Percentiles rank a stretch among this genome's conserved stretches.
phyloP scores from a whole-genome alignment of 2,113 vertebrate species.

The Megaptera novaeangliae region DNA sequence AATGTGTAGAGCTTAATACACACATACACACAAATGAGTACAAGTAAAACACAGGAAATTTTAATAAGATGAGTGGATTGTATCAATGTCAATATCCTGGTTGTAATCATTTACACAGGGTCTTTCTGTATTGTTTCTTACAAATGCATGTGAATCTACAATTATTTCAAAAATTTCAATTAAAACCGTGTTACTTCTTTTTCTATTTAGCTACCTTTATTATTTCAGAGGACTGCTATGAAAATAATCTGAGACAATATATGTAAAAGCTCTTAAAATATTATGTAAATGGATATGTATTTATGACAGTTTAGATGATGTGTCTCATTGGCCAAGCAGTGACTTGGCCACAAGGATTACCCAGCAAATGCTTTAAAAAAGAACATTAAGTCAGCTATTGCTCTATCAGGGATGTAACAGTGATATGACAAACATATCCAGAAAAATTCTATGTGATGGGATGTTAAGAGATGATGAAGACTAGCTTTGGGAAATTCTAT shows the following conservation, averaged over 20 bases:
- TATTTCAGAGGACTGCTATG: not conserved
- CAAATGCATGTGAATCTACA: not conserved
- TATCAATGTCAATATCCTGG: not conserved
- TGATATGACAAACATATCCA: not conserved
- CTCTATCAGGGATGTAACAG: not conserved
- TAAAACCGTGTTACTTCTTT: not conserved
- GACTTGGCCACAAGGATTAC: not conserved
- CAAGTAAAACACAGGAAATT: not conserved
- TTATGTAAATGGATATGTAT: not conserved
- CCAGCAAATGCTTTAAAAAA: not conserved
- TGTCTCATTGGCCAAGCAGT: not conserved
- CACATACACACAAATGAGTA: not conserved
- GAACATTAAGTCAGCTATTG: not conserved
- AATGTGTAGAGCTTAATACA: not conserved
- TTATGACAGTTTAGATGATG: not conserved
- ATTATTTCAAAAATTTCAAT: not conserved
- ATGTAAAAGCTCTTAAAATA: not conserved
- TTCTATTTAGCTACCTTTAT: not conserved
- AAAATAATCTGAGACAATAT: conserved; percentile 6
- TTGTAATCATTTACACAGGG: not conserved
- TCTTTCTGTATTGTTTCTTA: not conserved
- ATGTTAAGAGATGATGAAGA: not conserved
- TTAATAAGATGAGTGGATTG: not conserved
- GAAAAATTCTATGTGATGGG: not conserved
- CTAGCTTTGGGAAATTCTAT: not conserved